Conservation (phyloP, 1,140 invertebrate genomes). For the Luehdorfia chinensis region DNA sequence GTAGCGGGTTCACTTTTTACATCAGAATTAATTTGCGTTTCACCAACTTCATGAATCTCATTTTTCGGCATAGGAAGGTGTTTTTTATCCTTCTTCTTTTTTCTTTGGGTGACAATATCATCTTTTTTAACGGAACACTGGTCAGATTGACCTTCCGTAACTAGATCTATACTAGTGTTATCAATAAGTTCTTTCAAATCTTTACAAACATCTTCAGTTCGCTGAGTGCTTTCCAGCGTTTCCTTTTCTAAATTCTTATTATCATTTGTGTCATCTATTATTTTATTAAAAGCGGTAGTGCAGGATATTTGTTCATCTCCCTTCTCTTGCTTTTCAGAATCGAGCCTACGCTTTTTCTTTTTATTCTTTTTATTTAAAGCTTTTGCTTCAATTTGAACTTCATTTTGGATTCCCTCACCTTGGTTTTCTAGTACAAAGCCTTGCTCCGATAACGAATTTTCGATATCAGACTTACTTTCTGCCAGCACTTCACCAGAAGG, state of each 20-base stretch:
- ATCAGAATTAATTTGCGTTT: background rate
- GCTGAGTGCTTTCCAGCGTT: constrained; percentile 8
- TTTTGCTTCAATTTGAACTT: constrained; percentile 26
- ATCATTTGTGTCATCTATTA: constrained; percentile 22
- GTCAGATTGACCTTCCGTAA: no score
- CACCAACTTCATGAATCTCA: background rate
- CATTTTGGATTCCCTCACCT: constrained; percentile 7
- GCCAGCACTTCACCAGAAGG: constrained; percentile 10
- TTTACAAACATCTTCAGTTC: background rate
- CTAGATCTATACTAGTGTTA: no score
- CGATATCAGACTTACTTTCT: constrained; percentile 4
- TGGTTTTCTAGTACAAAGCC: background rate
- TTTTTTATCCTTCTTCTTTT: constrained; percentile 19
- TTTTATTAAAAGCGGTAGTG: constrained; percentile 48
- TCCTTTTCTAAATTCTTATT: constrained; percentile 17
- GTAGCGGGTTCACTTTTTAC: background rate
- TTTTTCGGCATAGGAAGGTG: background rate
- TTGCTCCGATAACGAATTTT: background rate
- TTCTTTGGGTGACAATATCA: background rate
- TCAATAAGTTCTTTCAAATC: no score
- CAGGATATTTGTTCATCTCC: constrained; percentile 36
- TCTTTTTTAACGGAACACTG: background rate
- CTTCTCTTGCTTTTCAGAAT: constrained; percentile 56
- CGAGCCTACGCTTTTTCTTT: constrained; percentile 51
- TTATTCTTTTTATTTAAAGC: constrained; percentile 58